Conservation (phyloP, 64 coral and sea anemone genomes). For the Orbicella faveolata region DNA sequence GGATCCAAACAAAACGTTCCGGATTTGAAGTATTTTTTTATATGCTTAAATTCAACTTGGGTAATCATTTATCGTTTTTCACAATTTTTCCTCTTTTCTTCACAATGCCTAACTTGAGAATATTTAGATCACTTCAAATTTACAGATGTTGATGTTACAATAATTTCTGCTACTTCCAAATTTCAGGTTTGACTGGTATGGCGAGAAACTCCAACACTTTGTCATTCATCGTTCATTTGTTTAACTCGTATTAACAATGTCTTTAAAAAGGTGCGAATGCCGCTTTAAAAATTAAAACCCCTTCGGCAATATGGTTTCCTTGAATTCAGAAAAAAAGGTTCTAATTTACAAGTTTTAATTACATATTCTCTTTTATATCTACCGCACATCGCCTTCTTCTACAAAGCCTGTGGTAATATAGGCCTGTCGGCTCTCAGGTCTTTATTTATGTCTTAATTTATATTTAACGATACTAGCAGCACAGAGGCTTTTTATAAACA, state of each 20-base stretch:
- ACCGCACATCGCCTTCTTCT: neutral
- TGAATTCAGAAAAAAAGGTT: neutral
- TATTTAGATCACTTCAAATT: neutral
- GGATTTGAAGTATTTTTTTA: neutral
- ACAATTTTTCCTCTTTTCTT: neutral
- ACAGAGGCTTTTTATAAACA: constrained; percentile 8
- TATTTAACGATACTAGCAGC: constrained; percentile 17
- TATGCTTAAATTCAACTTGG: neutral
- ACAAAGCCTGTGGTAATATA: constrained; percentile 17
- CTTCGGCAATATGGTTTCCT: neutral
- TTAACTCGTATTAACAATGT: neutral
- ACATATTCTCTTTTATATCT: constrained; percentile 25
- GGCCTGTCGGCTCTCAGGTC: neutral
- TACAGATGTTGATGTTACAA: neutral
- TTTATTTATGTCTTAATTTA: neutral
- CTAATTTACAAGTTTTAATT: constrained; percentile 28
- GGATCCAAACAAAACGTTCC: neutral
- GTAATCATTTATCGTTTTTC: neutral
- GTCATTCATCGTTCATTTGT: neutral
- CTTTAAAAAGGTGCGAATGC: neutral
- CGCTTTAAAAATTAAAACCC: neutral
- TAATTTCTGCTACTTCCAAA: neutral
- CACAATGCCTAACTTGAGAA: neutral
- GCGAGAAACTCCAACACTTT: neutral
- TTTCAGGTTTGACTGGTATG: neutral